Evolutionary conservation across 2,113 vertebrate species (phyloP).

Genomic region (Gymnorhina tibicen): DNA sequence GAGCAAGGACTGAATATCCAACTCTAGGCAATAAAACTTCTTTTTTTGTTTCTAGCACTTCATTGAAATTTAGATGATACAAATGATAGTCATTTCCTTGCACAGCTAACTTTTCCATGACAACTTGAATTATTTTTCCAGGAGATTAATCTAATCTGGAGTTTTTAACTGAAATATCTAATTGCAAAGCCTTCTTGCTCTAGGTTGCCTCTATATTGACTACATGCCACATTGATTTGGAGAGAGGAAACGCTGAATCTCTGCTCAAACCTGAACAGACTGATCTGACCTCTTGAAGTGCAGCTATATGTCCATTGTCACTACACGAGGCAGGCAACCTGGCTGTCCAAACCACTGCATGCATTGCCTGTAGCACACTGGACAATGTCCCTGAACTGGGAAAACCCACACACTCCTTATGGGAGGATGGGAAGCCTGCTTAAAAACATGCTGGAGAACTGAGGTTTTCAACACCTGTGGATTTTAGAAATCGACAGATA

Average conservation of each 20-base stretch:
- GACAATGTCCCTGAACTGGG: neutral
- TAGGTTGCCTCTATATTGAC: neutral
- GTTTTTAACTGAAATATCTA: neutral
- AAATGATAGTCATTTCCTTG: neutral
- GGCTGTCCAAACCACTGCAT: neutral
- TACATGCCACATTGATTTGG: neutral
- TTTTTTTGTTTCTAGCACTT: neutral
- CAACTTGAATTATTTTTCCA: neutral
- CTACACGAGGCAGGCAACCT: neutral
- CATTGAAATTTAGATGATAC: neutral
- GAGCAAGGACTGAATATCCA: neutral
- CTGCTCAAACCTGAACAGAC: neutral
- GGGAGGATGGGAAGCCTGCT: neutral
- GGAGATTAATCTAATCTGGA: neutral
- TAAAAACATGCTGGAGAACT: neutral
- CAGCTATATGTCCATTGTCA: neutral
- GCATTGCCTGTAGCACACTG: neutral
- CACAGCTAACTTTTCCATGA: neutral
- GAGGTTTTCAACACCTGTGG: neutral
- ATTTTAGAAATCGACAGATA: neutral
- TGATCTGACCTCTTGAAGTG: neutral
- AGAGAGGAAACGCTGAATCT: neutral
- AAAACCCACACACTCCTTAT: neutral
- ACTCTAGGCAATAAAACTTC: neutral
- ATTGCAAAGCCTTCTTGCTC: neutral